Base-by-base conservation (phyloP, 2,888 invertebrate genomes). In the Lottia gigantea region DNA sequence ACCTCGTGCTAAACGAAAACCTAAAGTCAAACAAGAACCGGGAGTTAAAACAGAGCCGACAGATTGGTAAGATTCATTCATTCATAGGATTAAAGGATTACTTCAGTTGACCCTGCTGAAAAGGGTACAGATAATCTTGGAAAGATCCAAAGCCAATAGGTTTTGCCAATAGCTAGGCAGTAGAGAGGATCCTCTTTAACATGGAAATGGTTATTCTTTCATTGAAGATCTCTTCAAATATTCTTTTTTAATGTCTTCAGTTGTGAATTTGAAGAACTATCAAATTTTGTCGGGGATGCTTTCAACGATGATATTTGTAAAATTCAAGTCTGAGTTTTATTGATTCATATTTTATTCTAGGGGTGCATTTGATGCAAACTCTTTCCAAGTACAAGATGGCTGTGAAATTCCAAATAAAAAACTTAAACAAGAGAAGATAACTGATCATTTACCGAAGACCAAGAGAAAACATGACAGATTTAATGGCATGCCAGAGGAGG, bases 401-500 rank as follows among this genome's bases (percentile, higher is more conserved):
- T 70, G 55, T 19, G 26, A 64, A 16, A 15, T 64, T 31, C 64
- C 62, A 19, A 75, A 76, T 46, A 81, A 80, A 68, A 81, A 82
- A 62, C 61, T 84, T 65, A 85, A 85, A 74, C 86, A 87, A 70
- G 84, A 86, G 75, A 79, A 85, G 72, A 82, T 87, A 40, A 84
- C 85, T 63, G 88, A 88, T 74, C 91, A 92, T 74, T 76, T 83
- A 73, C 76, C 79, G 12, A 91, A 92, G 82, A 96, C 95, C 69
- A 85, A 81, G 72, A 82, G 78, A 71, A 88, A 86, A 73, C 76
- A 84, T 19, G 87, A 88, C 70, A 69, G 88, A 16, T 88, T 88
- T 75, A 86, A 88, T 65, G 88, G 88, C 7, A 85, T 97, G 95
- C 94, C 95, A 75, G 97, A 97, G 90, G 97, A 97, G 89, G 97